These are phyloP conservation scores for Pollenia griseotomentosa DNA, from an alignment of 2,888 invertebrate species.

Conservation along the genomic window DNA sequence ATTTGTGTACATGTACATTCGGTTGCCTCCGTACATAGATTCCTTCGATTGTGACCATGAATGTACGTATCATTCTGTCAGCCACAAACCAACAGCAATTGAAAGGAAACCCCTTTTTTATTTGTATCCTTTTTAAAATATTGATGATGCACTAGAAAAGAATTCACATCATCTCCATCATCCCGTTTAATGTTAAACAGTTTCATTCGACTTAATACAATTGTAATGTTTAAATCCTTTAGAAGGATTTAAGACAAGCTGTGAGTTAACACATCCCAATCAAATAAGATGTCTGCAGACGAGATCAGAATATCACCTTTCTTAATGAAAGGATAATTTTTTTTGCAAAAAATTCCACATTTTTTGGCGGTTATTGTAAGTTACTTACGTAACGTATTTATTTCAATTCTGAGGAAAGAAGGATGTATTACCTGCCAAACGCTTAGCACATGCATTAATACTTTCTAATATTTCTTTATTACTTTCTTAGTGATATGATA, in stretches of 20 bases:
- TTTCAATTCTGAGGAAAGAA: neutral
- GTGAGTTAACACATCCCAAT: slow-evolving; percentile 23
- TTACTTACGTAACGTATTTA: slow-evolving; percentile 26
- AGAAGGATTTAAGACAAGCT: slow-evolving; percentile 64
- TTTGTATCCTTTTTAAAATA: slow-evolving; percentile 57
- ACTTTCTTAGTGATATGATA: neutral
- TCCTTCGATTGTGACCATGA: neutral
- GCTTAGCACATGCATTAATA: slow-evolving; percentile 20
- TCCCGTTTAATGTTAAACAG: slow-evolving; percentile 32
- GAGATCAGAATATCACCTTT: neutral
- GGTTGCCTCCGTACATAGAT: neutral
- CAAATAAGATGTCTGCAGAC: slow-evolving; percentile 22
- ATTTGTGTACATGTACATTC: slow-evolving; percentile 68
- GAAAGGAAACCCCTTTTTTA: slow-evolving; percentile 47
- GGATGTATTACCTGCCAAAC: slow-evolving; percentile 44
- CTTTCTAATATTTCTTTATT: slow-evolving; percentile 25
- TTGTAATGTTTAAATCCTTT: slow-evolving; percentile 49
- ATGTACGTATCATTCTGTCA: slow-evolving; percentile 31
- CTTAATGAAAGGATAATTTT: neutral
- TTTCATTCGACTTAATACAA: slow-evolving; percentile 20
- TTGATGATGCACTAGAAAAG: slow-evolving; percentile 44
- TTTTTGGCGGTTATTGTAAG: slow-evolving; percentile 51
- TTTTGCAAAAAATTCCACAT: neutral
- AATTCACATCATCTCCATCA: slow-evolving; percentile 39
- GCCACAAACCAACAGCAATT: slow-evolving; percentile 46